Percentiles rank a stretch among this genome's conserved stretches.
These are phyloP conservation scores for Yponomeuta plumbellus DNA, from an alignment of 2,888 invertebrate genomes.

Conservation along the genomic window DNA sequence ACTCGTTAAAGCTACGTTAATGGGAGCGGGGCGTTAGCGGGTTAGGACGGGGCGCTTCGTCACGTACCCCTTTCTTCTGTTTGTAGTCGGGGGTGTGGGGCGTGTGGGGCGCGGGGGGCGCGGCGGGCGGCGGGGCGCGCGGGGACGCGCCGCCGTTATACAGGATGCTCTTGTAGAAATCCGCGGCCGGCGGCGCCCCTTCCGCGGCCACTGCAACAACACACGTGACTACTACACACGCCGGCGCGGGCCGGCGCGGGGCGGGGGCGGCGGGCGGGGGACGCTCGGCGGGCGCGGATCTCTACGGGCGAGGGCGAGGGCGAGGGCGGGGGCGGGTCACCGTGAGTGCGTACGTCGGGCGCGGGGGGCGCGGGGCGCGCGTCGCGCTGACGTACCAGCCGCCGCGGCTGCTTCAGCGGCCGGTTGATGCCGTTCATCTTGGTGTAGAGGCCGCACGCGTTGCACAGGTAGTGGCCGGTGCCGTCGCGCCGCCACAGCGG, in stretches of 20 bases:
- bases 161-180: constrained; percentile 91
- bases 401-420: constrained; percentile 97
- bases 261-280: constrained; percentile 35
- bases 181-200: constrained; percentile 87
- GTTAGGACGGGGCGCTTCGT: constrained; percentile 31
- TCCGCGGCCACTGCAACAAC: constrained; percentile 88
- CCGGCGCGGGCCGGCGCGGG: constrained; percentile 49
- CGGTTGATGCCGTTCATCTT: constrained; percentile 99
- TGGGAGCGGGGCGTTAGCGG: constrained; percentile 12
- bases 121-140: constrained; percentile 33
- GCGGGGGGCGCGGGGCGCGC: constrained; percentile 24
- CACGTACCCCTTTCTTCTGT: constrained; percentile 74
- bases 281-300: constrained; percentile 69
- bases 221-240: constrained; percentile 36
- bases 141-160: constrained; percentile 78
- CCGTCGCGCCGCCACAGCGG: constrained; percentile 98
- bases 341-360: constrained; percentile 29
- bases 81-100: constrained; percentile 62
- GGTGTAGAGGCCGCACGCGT: constrained; percentile 98
- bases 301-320: too few species aligned
- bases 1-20: neutral
- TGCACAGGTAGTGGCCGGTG: constrained; percentile 98
- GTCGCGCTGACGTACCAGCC: constrained; percentile 89
- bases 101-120: constrained; percentile 31
- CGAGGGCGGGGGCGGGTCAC: constrained; percentile 30